Evolutionary conservation across 2,113 vertebrate species (phyloP).

Genomic region (Hyperoodon ampullatus): DNA sequence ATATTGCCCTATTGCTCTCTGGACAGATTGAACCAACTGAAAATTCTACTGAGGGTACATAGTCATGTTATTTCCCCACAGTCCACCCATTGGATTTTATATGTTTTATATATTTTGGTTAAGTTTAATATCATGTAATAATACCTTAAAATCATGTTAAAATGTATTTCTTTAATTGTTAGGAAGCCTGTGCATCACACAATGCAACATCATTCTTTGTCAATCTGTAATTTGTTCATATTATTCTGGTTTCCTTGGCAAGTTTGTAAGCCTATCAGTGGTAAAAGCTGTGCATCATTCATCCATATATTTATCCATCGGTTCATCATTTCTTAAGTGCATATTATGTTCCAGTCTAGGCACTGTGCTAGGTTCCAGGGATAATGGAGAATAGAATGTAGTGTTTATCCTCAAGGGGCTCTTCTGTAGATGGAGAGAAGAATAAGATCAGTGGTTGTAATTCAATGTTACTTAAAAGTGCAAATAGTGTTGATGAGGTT

Average conservation of each 20-base stretch:
- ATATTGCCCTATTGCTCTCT: not conserved
- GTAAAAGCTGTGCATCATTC: not conserved
- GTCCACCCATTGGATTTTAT: not conserved
- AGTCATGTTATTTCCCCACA: not conserved
- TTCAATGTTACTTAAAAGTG: not conserved
- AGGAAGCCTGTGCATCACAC: not conserved
- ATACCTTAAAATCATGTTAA: not conserved
- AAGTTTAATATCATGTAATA: not conserved
- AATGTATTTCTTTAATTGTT: constrained; percentile 1
- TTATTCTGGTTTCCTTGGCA: not conserved
- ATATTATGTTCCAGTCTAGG: not conserved
- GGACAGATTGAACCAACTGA: constrained; percentile 11
- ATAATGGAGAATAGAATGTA: not conserved
- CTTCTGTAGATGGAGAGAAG: not conserved
- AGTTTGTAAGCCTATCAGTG: not conserved
- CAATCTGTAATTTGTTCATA: not conserved
- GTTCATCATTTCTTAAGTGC: not conserved
- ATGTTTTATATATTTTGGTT: constrained; percentile 42
- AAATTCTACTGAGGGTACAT: not conserved
- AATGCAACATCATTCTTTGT: not conserved
- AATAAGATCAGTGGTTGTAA: not conserved
- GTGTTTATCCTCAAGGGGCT: not conserved
- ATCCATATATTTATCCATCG: not conserved
- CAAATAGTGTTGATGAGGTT: not conserved
- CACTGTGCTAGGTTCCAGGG: not conserved